phyloP scores from a whole-genome alignment of 2,888 invertebrate species.

The Seira ritae region DNA sequence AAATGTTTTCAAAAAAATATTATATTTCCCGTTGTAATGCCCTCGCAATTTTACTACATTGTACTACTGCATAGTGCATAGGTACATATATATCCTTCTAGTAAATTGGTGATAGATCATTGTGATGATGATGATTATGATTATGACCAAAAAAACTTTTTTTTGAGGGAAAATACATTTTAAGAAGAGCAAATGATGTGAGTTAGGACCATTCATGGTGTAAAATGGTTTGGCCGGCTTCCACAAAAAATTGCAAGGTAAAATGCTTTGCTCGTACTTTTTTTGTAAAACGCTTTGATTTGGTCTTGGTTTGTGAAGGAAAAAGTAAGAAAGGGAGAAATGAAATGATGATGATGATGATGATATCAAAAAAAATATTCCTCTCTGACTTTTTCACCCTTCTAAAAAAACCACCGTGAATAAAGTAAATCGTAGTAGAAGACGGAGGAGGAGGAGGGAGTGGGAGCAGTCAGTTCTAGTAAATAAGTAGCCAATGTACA shows the following conservation, averaged over 20 bases:
- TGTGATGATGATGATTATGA: too few relatives aligned
- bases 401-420: constrained; percentile 12
- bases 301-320: background rate
- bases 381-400: constrained; percentile 14
- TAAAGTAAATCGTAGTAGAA: background rate
- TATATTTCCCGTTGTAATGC: constrained; percentile 9
- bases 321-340: background rate
- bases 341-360: background rate
- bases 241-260: background rate
- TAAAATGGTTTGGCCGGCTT: constrained; percentile 1
- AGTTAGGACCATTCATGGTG: background rate
- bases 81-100: too few relatives aligned
- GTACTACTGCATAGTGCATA: too few relatives aligned
- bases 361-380: background rate
- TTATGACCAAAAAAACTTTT: background rate
- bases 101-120: too few relatives aligned
- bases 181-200: background rate
- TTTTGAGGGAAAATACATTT: background rate
- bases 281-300: background rate
- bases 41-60: background rate
- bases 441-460: background rate
- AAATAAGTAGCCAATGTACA: too few relatives aligned
- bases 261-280: background rate
- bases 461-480: constrained; percentile 1
- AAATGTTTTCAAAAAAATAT: background rate